Evolutionary conservation across 2,113 vertebrate species (phyloP), one percentile per base, ranked within the genome.

Genomic region (Lynx canadensis): DNA sequence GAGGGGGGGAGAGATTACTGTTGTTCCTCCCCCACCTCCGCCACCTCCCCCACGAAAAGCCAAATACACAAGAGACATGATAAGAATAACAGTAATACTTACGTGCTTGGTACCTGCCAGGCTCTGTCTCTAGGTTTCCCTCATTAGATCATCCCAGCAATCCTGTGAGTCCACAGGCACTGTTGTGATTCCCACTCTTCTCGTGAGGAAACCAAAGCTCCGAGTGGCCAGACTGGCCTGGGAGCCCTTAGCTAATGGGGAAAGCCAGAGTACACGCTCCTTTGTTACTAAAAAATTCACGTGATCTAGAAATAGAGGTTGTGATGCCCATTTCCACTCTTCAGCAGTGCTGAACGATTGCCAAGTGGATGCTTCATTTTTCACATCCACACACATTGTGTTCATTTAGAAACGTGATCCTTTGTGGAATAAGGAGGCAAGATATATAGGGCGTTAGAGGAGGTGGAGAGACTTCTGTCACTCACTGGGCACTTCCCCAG

Each of bases 1-100:
- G 41, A 31, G 41, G 41, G 14, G 15, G 15, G 74, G 15, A 10
- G 41, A 14, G 2, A 15, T 31, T 31, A 48, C 41, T 21, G 21
- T 60, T 60, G 45, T 60, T 31, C 2, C 27, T 27, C 41, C 0
- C 13, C 15, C 14, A 7, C 38, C 27, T 27, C 41, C 0, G 7
- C 15, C 14, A 7, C 38, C 25, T 41, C 3, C 25, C 41, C 16
- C 27, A 27, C 4, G 13, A 29, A 18, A 31, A 9, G 41, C 27
- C 27, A 82, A 71, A 82, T 45, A 23, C 1, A 1, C 23, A 33
- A 78, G 69, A 57, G 45, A 60, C 60, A 29, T 10, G 16, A 8
- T 33, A 31, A 68, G 25, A 55, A 68, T 19, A 41, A 10, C 14
- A 25, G 14, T 18, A 57, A 52, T 36, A 9, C 27, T 65, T 5